A percentile compares a stretch with the other conserved stretches of the same genome.
phyloP scores from a whole-genome alignment of 2,888 invertebrate genomes.

The Dicycla oo region DNA sequence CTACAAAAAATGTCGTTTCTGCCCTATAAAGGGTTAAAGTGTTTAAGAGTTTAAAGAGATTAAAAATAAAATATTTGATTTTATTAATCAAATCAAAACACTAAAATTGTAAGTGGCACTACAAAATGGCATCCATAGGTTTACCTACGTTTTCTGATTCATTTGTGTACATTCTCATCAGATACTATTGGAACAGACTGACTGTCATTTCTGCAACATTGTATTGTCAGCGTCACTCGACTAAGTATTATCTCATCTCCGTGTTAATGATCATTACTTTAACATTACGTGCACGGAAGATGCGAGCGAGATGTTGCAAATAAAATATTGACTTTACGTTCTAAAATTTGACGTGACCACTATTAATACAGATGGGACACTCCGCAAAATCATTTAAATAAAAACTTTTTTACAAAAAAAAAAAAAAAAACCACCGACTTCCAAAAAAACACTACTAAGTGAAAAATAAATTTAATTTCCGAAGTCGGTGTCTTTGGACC shows the following conservation, averaged over 20 bases:
- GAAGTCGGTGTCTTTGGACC: too few species aligned
- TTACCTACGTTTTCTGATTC: background rate
- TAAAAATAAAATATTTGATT: too few species aligned
- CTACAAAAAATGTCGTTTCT: too few species aligned
- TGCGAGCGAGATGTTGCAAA: background rate
- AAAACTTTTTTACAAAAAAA: too few species aligned
- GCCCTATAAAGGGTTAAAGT: too few species aligned
- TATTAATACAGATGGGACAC: too few species aligned
- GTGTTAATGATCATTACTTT: constrained; percentile 26
- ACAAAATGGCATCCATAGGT: background rate
- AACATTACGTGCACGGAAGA: constrained; percentile 21
- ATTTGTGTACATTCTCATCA: background rate
- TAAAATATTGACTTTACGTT: background rate
- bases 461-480: too few species aligned
- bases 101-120: background rate
- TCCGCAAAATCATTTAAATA: too few species aligned
- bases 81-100: too few species aligned
- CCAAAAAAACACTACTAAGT: too few species aligned
- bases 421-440: too few species aligned
- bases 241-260: constrained; percentile 27
- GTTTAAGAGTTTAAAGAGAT: too few species aligned
- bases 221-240: constrained; percentile 16
- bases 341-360: background rate
- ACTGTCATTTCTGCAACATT: background rate
- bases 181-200: background rate